Base-by-base conservation (phyloP, 2,888 invertebrate species). In the Iphiclides podalirius region DNA sequence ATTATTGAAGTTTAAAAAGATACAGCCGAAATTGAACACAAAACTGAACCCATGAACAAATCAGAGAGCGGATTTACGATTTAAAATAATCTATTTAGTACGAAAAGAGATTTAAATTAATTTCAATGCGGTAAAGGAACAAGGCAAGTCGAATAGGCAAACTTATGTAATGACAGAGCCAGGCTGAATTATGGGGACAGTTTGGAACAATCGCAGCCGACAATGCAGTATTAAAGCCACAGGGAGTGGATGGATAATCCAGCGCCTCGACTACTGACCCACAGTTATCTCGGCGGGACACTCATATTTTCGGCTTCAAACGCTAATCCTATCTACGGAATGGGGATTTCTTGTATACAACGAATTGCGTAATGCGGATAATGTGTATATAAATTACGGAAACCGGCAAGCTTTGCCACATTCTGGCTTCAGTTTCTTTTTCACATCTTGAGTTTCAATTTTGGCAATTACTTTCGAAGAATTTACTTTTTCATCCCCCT, bases 281-380 rank as follows among this genome's bases (percentile, higher is more conserved):
- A 52, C 49, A 57, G 63, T 59, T 78, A 75, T 78, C 74, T 65
- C 54, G 23, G 35, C 52, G 59, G 67, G 67, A 64, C 75, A 74
- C 69, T 72, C 74, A 65, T 67, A 68, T 70, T 70, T 65, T 57
- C 59, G 37, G 44, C 35, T 44, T 44, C 44, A 28, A 46, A 31
- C 35, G 20, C 35, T 47, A 44, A 50, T 37, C 35, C 45, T 26
- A 12, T 4, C n/a, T 14, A 12, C 17, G 45, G 40, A 52, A 40
- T 44, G 23, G 15, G 33, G 37, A 31, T 15, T 38, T 33, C 47
- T 44, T 49, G 45, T 47, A 37, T 36, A 33, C 31, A 46, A n/a
- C 2, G 36, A 44, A 45, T 41, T 45, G 52, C 44, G 47, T 39
- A 50, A 44, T 47, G 41, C 35, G 16, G 28, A 31, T 28, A 23